Base-by-base conservation (phyloP, 2,113 vertebrate species). In the Paraplagusia blochii region DNA sequence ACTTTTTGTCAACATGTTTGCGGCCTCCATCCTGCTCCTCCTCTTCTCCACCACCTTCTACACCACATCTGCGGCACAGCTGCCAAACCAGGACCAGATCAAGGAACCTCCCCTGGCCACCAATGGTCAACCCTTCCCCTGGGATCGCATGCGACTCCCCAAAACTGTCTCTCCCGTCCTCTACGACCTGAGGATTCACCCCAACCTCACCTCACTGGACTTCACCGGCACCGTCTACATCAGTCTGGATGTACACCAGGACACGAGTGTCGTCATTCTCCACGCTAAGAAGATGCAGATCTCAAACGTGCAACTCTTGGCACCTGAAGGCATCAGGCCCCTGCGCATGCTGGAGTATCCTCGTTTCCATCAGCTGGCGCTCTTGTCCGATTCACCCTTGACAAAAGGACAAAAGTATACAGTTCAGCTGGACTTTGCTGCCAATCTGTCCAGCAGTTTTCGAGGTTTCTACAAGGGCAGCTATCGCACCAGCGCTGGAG, bases 381-480 rank as follows among this genome's bases (percentile, higher is more conserved):
- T 97, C 12, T 15, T 90, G 22, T 57, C 90, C 0, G 17, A 85
- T 0, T 11, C 80, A 1, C 74, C 89, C 0, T 81, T 98, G 59
- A 75, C 17, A 1, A 78, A 63, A 2, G 91, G 90, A 0, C 61
- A 74, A 8, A 82, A 7, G 1, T 95, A 95, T 67, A 85, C 86
- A 0, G 40, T 96, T 13, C 38, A 63, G 70, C 79, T 97, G 49
- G 74, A 84, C 15, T 97, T 94, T 18, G 47, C 72, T 0, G 92
- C 90, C 14, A 90, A 92, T 45, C 84, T 97, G 15, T 97, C 95
- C 0, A 85, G 92, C 45, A 92, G 80, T 65, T 94, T 88, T 64
- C 90, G 87, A 0, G 95, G 95, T 6, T 95, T 98, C 77, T 97
- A 97, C 73, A 95, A 92, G 78, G 93, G 95, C 87, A 93, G 86